These are phyloP conservation scores for Trachelus tabidus DNA, from an alignment of 2,888 invertebrate genomes.

Conservation along the genomic window DNA sequence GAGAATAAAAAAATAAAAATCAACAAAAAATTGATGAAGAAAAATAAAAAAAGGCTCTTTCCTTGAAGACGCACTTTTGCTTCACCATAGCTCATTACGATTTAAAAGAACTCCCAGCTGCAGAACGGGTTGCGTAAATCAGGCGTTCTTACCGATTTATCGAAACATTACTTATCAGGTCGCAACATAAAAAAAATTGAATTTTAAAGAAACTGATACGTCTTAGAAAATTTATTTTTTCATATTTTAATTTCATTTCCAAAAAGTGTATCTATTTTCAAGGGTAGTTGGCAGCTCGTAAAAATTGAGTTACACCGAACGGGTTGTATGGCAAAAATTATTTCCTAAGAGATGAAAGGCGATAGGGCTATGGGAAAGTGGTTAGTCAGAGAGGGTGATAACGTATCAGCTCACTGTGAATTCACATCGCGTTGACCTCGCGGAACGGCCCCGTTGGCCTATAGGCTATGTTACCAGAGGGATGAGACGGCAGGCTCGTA, in stretches of 20 bases:
- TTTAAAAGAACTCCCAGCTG: background rate
- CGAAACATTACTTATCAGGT: background rate
- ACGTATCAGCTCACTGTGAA: no score
- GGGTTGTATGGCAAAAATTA: background rate
- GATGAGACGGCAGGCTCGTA: conserved; percentile 13
- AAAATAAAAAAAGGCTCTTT: background rate
- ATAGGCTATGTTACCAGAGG: background rate
- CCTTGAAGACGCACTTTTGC: background rate
- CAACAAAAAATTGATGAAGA: conserved; percentile 10
- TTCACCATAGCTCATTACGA: background rate
- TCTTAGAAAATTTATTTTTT: background rate
- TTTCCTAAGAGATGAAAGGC: background rate
- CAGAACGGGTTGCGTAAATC: background rate
- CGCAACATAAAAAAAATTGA: background rate
- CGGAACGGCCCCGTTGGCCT: background rate
- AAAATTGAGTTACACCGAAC: background rate
- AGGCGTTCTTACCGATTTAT: background rate
- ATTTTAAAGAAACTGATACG: background rate
- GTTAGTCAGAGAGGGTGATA: no score
- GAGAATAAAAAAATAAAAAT: conserved; percentile 7
- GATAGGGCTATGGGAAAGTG: background rate
- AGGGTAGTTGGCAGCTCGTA: background rate
- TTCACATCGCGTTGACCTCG: no score
- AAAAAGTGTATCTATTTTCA: background rate
- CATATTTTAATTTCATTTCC: background rate